These are phyloP conservation scores for Paramormyrops kingsleyae DNA, from an alignment of 2,113 vertebrate genomes.

Conservation along the genomic window DNA sequence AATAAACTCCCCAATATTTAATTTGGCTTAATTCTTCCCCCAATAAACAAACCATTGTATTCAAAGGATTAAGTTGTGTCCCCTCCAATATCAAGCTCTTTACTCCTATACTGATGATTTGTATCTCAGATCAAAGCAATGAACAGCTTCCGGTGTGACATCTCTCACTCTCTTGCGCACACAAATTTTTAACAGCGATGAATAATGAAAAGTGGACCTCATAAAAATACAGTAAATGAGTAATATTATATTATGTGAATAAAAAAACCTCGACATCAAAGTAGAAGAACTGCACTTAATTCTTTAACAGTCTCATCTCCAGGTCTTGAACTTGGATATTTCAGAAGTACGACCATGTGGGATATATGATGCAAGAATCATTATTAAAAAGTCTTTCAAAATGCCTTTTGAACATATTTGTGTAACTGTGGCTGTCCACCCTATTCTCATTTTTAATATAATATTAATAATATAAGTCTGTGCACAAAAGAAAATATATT, in stretches of 20 bases:
- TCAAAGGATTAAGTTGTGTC: neutral
- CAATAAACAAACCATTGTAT: neutral
- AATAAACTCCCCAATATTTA: neutral
- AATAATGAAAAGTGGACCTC: neutral
- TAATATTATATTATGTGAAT: conserved; percentile 1
- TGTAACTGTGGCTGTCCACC: neutral
- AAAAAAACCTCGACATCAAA: neutral
- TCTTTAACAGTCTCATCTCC: neutral
- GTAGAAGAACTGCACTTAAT: neutral
- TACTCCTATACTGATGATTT: neutral
- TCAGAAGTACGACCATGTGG: neutral
- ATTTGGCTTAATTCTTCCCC: neutral
- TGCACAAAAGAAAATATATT: too few relatives aligned
- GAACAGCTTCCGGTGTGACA: neutral
- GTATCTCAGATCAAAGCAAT: neutral
- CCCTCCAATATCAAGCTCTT: neutral
- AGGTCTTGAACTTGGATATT: neutral
- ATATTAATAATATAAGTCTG: too few relatives aligned
- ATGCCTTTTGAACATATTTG: neutral
- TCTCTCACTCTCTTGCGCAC: neutral
- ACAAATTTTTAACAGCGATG: neutral
- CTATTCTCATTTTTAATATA: neutral
- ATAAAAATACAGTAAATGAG: neutral
- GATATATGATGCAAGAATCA: neutral
- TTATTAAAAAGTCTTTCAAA: neutral